A percentile compares a stretch with the other conserved stretches of the same genome.
Evolutionary conservation across 2,888 invertebrate genomes (phyloP).

Genomic region (Entomobrya multifasciata): DNA sequence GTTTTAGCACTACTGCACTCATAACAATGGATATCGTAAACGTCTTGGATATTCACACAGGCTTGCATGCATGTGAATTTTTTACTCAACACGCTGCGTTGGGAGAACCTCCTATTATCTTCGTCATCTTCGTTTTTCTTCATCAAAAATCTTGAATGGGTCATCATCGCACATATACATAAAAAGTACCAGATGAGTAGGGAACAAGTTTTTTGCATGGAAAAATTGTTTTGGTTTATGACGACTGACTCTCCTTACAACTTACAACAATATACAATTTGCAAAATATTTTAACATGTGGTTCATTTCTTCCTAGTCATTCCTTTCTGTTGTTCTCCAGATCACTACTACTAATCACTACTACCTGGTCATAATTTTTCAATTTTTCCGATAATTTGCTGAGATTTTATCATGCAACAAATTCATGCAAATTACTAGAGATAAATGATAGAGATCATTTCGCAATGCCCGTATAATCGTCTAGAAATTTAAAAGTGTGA

Average conservation of each 20-base stretch:
- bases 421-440: not conserved
- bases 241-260: not conserved
- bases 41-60: not conserved
- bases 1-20: not conserved
- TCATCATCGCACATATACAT: not conserved
- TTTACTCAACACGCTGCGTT: constrained; percentile 1
- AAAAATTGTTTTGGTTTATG: constrained; percentile 31
- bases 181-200: constrained; percentile 16
- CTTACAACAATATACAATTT: too few relatives aligned
- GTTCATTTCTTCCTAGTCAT: constrained; percentile 9
- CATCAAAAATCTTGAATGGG: constrained; percentile 1
- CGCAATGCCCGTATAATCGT: not conserved
- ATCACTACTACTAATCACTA: too few relatives aligned
- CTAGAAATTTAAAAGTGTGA: not conserved
- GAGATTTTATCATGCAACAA: constrained; percentile 20
- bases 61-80: constrained; percentile 31
- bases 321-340: constrained; percentile 27
- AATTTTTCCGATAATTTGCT: constrained; percentile 26
- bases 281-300: constrained; percentile 30
- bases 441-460: constrained; percentile 18
- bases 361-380: constrained; percentile 17
- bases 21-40: constrained; percentile 17
- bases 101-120: constrained; percentile 25
- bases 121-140: constrained; percentile 15
- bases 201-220: constrained; percentile 43